phyloP scores from a whole-genome alignment of 2,113 vertebrate genomes.

The Odontesthes bonariensis region DNA sequence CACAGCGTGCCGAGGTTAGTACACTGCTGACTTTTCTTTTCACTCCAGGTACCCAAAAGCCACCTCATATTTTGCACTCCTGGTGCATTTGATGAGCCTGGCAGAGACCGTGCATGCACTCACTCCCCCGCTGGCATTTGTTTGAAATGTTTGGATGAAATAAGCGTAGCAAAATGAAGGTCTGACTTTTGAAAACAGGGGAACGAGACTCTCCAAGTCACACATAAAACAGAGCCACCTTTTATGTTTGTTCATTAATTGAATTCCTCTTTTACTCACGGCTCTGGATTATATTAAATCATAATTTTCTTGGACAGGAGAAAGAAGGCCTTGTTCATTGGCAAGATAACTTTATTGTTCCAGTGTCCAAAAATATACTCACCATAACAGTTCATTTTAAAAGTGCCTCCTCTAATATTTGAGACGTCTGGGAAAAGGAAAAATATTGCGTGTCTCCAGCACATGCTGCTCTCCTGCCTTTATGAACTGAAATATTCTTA shows the following conservation, averaged over 20 bases:
- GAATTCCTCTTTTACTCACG: constrained; percentile 38
- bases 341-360: constrained; percentile 68
- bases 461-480: constrained; percentile 43
- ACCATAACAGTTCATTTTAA: constrained; percentile 56
- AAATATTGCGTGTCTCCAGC: constrained; percentile 54
- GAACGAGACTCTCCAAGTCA: constrained; percentile 53
- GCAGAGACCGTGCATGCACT: constrained; percentile 63
- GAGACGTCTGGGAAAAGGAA: constrained; percentile 50
- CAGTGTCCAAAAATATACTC: constrained; percentile 58
- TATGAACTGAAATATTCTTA: constrained; percentile 59
- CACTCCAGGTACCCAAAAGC: constrained; percentile 47
- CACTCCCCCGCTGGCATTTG: constrained; percentile 59
- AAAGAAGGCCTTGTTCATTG: constrained; percentile 62
- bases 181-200: constrained; percentile 40
- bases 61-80: constrained; percentile 27
- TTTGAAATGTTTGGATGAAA: constrained; percentile 67
- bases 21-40: constrained; percentile 43
- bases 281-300: constrained; percentile 61
- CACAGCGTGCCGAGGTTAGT: constrained; percentile 94
- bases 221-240: constrained; percentile 63
- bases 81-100: constrained; percentile 53
- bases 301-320: constrained; percentile 58
- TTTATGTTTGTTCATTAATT: constrained; percentile 41
- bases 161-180: constrained; percentile 68
- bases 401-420: constrained; percentile 41